phyloP scores from a whole-genome alignment of 1,140 invertebrate species.

The Potamilus streckersoni region DNA sequence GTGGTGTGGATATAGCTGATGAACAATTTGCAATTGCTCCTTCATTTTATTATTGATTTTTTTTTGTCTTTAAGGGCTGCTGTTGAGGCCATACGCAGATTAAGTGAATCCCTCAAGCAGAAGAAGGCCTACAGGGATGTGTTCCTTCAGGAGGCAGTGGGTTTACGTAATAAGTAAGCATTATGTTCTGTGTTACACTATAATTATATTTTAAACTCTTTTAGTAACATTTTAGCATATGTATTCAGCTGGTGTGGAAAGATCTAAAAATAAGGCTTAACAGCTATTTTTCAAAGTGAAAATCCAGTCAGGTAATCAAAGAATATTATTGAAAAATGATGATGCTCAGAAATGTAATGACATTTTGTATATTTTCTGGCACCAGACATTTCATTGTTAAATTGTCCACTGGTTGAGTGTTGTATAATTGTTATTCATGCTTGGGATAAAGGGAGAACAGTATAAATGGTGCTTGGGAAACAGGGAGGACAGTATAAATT shows the following conservation, averaged over 20 bases:
- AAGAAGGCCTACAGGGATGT: conserved; percentile 66
- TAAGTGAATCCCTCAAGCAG: conserved; percentile 62
- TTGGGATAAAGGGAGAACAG: too few relatives aligned
- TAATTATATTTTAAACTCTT: neutral
- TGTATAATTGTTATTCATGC: too few relatives aligned
- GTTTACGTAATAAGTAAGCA: conserved; percentile 59
- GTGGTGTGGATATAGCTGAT: neutral
- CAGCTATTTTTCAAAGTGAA: too few relatives aligned
- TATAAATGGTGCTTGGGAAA: too few relatives aligned
- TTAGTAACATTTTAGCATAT: neutral
- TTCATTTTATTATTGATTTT: neutral
- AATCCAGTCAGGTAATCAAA: too few relatives aligned
- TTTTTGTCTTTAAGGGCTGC: conserved; percentile 50
- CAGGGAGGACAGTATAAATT: too few relatives aligned
- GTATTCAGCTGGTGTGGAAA: neutral
- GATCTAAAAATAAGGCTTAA: too few relatives aligned
- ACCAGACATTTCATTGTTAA: too few relatives aligned
- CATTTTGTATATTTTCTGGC: too few relatives aligned
- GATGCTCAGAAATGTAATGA: too few relatives aligned
- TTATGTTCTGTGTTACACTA: neutral
- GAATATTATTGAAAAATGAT: too few relatives aligned
- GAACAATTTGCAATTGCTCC: neutral
- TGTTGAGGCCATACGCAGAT: conserved; percentile 59
- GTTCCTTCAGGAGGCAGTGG: conserved; percentile 64
- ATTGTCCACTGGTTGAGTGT: too few relatives aligned